Conservation (phyloP, 2,888 invertebrate genomes). For the Carabus problematicus region DNA sequence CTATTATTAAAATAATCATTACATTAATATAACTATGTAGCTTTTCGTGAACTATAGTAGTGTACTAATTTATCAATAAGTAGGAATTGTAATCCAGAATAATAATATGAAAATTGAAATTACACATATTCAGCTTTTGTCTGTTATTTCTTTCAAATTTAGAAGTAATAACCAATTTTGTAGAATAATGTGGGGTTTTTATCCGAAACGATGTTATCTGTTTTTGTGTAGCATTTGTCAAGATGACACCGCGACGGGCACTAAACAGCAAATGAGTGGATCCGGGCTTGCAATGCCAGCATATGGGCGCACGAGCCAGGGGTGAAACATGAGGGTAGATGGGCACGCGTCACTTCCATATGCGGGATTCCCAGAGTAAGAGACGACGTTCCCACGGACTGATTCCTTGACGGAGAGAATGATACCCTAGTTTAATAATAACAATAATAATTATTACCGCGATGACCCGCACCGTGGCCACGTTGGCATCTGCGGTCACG, state of each 20-base stretch:
- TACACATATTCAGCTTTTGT: no score
- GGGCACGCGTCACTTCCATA: conserved; percentile 28
- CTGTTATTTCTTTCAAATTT: no score
- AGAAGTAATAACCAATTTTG: no score
- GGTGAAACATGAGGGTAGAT: conserved; percentile 30
- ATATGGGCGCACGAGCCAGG: conserved; percentile 18
- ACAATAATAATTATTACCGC: conserved; percentile 17
- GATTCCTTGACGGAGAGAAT: conserved; percentile 20
- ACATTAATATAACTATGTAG: no score
- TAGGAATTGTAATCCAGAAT: no score
- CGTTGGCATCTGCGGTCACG: conserved; percentile 30
- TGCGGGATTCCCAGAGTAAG: conserved; percentile 38
- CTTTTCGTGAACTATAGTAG: no score
- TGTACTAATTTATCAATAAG: no score
- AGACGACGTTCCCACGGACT: conserved; percentile 34
- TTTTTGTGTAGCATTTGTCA: conserved; percentile 3
- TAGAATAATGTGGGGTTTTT: no score
- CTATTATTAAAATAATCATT: no score
- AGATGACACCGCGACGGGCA: not conserved
- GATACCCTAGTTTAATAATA: conserved; percentile 22
- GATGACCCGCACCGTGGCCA: conserved; percentile 20
- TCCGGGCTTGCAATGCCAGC: conserved; percentile 24
- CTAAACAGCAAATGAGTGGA: conserved; percentile 20
- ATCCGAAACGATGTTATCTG: not conserved
- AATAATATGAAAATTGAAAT: no score